These are phyloP conservation scores for Cancer borealis DNA, from an alignment of 2,888 invertebrate species.

Conservation along the genomic window DNA sequence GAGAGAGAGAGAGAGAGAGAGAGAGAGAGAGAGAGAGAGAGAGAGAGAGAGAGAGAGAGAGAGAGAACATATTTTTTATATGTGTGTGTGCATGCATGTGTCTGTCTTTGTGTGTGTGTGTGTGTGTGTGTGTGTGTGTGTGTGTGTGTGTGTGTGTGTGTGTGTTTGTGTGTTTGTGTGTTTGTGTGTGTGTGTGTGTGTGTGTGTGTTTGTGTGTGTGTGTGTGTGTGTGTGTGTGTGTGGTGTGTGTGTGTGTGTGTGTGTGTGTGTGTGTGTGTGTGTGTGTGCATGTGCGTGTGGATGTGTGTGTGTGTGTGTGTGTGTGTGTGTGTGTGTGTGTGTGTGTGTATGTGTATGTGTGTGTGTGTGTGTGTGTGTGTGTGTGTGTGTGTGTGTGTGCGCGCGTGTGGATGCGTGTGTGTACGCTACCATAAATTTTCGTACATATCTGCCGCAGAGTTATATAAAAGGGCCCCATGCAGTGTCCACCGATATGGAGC, in stretches of 20 bases:
- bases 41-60: not conserved
- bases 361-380: constrained; percentile 55
- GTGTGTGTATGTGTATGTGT: constrained; percentile 53
- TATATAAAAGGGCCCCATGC: not conserved
- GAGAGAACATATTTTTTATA: not conserved
- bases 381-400: constrained; percentile 53
- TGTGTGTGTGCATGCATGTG: constrained; percentile 53
- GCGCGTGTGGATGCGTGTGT: not conserved
- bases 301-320: constrained; percentile 47
- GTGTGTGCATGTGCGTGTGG: not conserved
- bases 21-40: not conserved
- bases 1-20: constrained; percentile 17
- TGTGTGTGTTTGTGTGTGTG: constrained; percentile 49
- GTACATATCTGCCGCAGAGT: not conserved
- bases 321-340: constrained; percentile 56
- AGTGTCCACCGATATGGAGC: constrained; percentile 4
- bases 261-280: constrained; percentile 57
- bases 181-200: constrained; percentile 56
- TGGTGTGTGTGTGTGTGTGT: constrained; percentile 53
- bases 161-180: constrained; percentile 4
- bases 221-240: constrained; percentile 47
- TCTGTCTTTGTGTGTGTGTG: constrained; percentile 51
- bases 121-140: constrained; percentile 53
- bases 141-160: constrained; percentile 42
- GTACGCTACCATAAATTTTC: not conserved